Percentiles rank a stretch among this genome's conserved stretches.
Conservation (phyloP, 1,140 invertebrate species). For the Leptonema lineaticorne region DNA sequence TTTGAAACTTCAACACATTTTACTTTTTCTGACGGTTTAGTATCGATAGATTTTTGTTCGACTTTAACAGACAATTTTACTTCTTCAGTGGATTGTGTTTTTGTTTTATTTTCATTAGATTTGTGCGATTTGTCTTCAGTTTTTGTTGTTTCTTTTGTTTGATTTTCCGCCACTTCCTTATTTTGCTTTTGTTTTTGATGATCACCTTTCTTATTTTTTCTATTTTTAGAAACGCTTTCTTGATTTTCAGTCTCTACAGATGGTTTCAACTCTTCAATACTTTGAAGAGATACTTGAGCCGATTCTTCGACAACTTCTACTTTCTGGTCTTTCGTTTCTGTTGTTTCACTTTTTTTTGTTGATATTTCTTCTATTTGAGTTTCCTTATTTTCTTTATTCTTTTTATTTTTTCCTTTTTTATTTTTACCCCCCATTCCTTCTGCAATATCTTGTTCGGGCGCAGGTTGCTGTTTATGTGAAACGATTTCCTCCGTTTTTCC, state of each 20-base stretch:
- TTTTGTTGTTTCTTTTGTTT: background rate
- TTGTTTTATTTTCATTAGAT: too few species aligned
- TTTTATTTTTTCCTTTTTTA: conserved; percentile 34
- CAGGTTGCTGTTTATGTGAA: conserved; percentile 20
- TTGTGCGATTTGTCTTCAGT: background rate
- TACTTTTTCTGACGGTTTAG: background rate
- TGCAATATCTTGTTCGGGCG: background rate
- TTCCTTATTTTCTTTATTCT: conserved; percentile 24
- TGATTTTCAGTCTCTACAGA: conserved; percentile 2
- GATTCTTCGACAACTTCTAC: conserved; percentile 13
- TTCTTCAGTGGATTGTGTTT: too few species aligned
- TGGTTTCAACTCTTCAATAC: background rate
- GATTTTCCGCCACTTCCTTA: conserved; percentile 9
- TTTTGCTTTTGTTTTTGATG: conserved; percentile 29
- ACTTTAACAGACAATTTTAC: too few species aligned
- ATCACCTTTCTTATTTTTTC: conserved; percentile 30
- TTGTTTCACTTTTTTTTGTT: background rate
- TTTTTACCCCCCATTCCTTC: conserved; percentile 33
- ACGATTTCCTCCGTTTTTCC: conserved; percentile 5
- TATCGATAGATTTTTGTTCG: too few species aligned
- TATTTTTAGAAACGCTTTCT: background rate
- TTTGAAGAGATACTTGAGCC: background rate
- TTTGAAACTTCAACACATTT: background rate
- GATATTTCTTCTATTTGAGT: background rate
- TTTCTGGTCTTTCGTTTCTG: conserved; percentile 6